Evolutionary conservation across 2,113 vertebrate genomes (phyloP), one percentile per base, ranked within the genome.

Genomic region (Ginglymostoma cirratum): DNA sequence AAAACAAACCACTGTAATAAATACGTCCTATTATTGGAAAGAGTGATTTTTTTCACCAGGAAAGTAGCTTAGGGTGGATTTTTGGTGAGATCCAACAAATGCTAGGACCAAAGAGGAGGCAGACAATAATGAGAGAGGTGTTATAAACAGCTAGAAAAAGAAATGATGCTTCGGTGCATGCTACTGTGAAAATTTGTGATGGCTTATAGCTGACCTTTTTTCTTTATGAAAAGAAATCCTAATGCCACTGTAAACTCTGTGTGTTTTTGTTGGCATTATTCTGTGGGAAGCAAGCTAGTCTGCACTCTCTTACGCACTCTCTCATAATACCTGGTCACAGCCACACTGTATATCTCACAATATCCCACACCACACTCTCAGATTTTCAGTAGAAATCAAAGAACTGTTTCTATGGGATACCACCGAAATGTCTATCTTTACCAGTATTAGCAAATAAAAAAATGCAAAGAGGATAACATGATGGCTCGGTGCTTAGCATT

Each of bases 231-330:
- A 95, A 95, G 55, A 45, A 27, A 3, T 34, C 38, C 48, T 92
- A 95, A 72, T 30, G n/a, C 65, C 42, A 95, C 52, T 48, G 45
- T 70, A 70, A 95, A 95, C 69, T 72, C 30, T 66, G 89, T 92
- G 61, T 92, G 55, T 66, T 92, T 92, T 65, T 92, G 55, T 61
- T 92, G 89, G 89, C 89, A 92, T n/a, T 92, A 66, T 14, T 17
- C 30, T 92, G n/a, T 92, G 89, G 89, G 89, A 92, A 92, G 34
- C 34, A 66, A n/a, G 89, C 55, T 66, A n/a, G 89, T 66, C 12
- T 6, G 65, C 30, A 92, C 15, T 65, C 87, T 90, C 52, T 65
- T 3, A 65, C 15, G 65, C 30, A 92, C 15, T 66, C 89, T 92
- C 55, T 66, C 1, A 66, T 5, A 38, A 34, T 92, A 66, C 34